These are phyloP conservation scores for Rhinella marina DNA, from an alignment of 2,797 vertebrate species.

Conservation along the genomic window DNA sequence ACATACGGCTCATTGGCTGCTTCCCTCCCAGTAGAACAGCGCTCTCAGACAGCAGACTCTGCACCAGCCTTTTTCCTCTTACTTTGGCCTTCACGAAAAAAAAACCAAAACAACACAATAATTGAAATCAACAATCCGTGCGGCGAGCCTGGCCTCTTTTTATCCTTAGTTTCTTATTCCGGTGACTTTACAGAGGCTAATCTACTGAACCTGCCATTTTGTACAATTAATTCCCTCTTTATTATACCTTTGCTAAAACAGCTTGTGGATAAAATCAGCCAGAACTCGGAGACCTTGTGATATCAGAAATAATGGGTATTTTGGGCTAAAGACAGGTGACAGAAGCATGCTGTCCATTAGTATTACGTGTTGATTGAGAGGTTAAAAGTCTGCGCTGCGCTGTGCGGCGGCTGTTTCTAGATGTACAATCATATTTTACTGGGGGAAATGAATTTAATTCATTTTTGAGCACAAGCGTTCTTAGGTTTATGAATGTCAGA, in stretches of 20 bases:
- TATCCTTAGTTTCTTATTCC: not conserved
- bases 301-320: slow-evolving; percentile 16
- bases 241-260: slow-evolving; percentile 19
- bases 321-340: not conserved
- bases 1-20: not conserved
- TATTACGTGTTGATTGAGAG: slow-evolving; percentile 35
- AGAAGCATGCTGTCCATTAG: slow-evolving; percentile 26
- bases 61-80: not conserved
- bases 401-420: not conserved
- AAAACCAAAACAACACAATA: not conserved
- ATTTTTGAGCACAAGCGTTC: not conserved
- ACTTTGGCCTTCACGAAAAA: not conserved
- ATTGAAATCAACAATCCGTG: slow-evolving; percentile 5
- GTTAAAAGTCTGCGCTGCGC: not conserved
- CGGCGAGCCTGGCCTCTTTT: not conserved
- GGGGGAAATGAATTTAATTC: not conserved
- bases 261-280: slow-evolving; percentile 1
- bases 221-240: slow-evolving; percentile 36
- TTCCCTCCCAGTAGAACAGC: not conserved
- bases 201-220: slow-evolving; percentile 29
- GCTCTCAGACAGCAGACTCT: not conserved
- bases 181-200: not conserved
- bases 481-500: too few relatives aligned
- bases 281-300: slow-evolving; percentile 10
- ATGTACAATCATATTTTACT: not conserved